Evolutionary conservation across 2,888 invertebrate species (phyloP), one percentile per base, ranked within the genome.

Genomic region (Oscheius myriophilus): DNA sequence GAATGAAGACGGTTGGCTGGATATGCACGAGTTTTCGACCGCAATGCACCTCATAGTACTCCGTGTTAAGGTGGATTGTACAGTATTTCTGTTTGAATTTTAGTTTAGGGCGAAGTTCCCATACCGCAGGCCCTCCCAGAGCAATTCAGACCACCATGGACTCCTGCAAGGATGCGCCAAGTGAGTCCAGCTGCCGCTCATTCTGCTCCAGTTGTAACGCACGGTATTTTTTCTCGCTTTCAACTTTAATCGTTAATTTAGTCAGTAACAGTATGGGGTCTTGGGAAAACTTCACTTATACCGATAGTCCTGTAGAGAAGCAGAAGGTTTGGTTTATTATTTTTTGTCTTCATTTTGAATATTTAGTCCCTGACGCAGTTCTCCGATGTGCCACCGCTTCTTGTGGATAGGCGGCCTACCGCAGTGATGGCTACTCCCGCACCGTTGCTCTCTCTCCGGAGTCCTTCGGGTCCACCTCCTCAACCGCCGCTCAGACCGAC

Each of bases 11-110:
- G 86, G 86, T 18, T 87, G 82, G 79, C 65, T 86, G 61, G 84
- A 86, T 69, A 64, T 81, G 33, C 69, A 72, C n/a, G 86, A 86
- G 65, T 86, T 86, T 72, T 71, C 79, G 16, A 78, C 76, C 16
- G 86, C 86, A 3, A 87, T 86, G 86, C 86, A 86, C 67, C 66
- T 86, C 54, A 82, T 87, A 33, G 84, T 87, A 7, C 73, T 87
- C 0, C 76, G 79, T 53, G 80, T 82, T 2, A 87, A 87, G 77
- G 84, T 79, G n/a, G 12, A 6, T 57, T 57, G n/a, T 12, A 9
- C 23, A 25, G 14, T 52, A 33, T 2, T 63, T 53, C 39, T 63
- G 49, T 23, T 25, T 49, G 11, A 23, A 21, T 23, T n/a, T 23
- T 45, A 45, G 11, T 45, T 18, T 45, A 75, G 75, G 80, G 80